These are phyloP conservation scores for Nothoprocta pentlandii DNA, from an alignment of 2,113 vertebrate genomes.

Conservation along the genomic window DNA sequence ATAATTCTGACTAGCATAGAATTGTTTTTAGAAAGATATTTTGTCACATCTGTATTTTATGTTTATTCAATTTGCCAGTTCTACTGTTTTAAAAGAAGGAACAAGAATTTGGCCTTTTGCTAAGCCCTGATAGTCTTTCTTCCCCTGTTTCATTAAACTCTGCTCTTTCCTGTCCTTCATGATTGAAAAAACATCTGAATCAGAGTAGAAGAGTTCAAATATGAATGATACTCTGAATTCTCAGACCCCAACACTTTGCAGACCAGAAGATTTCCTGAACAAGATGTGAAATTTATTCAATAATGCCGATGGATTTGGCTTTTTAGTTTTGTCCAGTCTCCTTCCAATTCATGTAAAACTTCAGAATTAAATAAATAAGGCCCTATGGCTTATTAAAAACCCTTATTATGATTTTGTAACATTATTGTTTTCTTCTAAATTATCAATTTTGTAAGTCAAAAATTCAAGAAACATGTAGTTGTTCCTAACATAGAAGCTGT, in stretches of 20 bases:
- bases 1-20: constrained; percentile 27
- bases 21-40: neutral
- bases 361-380: neutral
- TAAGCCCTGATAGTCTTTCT: neutral
- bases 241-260: neutral
- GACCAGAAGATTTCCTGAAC: too few species aligned
- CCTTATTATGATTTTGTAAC: neutral
- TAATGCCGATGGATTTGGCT: neutral
- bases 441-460: neutral
- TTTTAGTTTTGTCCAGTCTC: neutral
- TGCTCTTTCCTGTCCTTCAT: neutral
- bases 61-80: neutral
- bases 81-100: neutral
- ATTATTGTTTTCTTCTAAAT: neutral
- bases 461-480: neutral
- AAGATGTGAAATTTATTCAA: neutral
- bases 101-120: neutral
- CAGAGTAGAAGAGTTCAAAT: neutral
- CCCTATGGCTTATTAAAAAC: neutral
- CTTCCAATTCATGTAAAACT: neutral
- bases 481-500: neutral
- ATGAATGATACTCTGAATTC: neutral
- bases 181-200: neutral
- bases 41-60: neutral
- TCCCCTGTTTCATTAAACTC: neutral